Evolutionary conservation across 2,113 vertebrate genomes (phyloP).

Genomic region (Lamprotornis superbus): DNA sequence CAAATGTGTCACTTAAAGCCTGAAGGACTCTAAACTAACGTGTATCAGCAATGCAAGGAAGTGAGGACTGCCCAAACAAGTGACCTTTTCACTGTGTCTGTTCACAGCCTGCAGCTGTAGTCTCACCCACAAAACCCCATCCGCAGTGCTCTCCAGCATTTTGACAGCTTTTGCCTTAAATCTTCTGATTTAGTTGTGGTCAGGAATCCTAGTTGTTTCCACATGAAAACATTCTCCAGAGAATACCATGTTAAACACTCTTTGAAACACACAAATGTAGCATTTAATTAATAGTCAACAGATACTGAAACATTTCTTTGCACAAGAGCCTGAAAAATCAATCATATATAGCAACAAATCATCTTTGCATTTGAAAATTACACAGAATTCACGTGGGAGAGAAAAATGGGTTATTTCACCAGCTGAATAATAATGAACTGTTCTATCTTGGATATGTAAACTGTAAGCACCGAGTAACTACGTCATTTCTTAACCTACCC

Average conservation of each 20-base stretch:
- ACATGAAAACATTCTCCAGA: neutral
- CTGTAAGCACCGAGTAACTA: neutral
- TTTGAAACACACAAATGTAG: neutral
- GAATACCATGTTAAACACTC: neutral
- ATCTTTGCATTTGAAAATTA: neutral
- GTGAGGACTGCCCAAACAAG: neutral
- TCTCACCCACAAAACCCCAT: neutral
- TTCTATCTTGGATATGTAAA: neutral
- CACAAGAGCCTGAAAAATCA: neutral
- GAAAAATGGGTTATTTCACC: neutral
- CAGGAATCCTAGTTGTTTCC: neutral
- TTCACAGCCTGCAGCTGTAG: neutral
- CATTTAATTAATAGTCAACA: neutral
- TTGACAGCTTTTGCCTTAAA: neutral
- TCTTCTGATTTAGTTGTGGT: neutral
- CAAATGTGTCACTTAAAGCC: neutral
- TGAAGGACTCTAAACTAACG: neutral
- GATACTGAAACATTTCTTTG: neutral
- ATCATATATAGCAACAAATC: neutral
- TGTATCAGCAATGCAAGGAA: neutral
- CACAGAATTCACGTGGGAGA: neutral
- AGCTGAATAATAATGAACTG: neutral
- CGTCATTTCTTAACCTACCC: neutral
- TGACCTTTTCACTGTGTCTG: neutral
- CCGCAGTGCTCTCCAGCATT: neutral